Evolutionary conservation across 2,113 vertebrate species (phyloP).

Genomic region (Gallinago jamesoni): DNA sequence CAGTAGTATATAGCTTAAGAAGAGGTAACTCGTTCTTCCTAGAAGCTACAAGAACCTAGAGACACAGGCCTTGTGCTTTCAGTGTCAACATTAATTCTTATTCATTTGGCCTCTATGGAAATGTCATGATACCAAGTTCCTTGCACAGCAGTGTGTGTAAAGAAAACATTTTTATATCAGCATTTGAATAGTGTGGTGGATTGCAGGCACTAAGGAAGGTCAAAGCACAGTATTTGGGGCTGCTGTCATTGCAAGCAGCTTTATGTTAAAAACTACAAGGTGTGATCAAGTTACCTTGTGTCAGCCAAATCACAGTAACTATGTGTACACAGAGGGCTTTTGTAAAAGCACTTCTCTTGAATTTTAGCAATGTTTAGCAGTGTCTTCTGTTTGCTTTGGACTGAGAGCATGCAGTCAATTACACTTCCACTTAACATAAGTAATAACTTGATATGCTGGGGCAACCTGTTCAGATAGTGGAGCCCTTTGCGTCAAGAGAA

Average conservation of each 20-base stretch:
- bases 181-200: background rate
- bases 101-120: background rate
- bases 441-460: background rate
- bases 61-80: background rate
- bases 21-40: background rate
- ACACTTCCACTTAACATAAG: background rate
- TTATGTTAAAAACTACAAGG: background rate
- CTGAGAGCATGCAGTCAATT: background rate
- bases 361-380: background rate
- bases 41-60: background rate
- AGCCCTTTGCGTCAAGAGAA: background rate
- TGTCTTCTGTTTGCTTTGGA: background rate
- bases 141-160: background rate
- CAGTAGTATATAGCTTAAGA: background rate
- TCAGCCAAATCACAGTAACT: background rate
- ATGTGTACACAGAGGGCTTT: background rate
- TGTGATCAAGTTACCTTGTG: background rate
- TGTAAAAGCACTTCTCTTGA: background rate
- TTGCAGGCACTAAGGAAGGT: background rate
- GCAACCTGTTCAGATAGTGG: background rate
- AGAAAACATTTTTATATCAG: background rate
- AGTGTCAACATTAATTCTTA: background rate
- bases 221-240: background rate
- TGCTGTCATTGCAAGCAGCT: background rate
- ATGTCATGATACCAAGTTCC: background rate